Percentiles rank a stretch among this genome's conserved stretches.
These are phyloP conservation scores for Cerceris ruficornis DNA, from an alignment of 2,888 invertebrate species.

Conservation along the genomic window DNA sequence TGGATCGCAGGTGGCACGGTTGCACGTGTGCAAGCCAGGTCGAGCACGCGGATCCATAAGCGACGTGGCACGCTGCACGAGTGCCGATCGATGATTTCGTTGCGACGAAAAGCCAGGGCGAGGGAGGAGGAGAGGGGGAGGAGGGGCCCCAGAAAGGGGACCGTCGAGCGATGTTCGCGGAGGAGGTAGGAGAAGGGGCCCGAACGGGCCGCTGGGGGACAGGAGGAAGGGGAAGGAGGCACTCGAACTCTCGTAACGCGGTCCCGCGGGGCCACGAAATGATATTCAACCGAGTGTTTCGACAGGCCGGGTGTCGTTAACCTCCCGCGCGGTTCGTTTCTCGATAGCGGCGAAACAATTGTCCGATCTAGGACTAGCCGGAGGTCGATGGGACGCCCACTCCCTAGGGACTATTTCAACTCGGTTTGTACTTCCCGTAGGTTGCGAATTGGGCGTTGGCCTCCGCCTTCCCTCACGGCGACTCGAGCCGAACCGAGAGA, in stretches of 20 bases:
- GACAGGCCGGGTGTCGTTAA: constrained; percentile 79
- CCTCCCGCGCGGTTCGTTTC: constrained; percentile 69
- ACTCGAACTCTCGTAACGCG: constrained; percentile 57
- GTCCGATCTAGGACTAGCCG: constrained; percentile 69
- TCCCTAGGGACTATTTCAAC: constrained; percentile 63
- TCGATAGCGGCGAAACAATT: constrained; percentile 70
- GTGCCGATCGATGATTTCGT: constrained; percentile 19
- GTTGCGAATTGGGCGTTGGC: constrained; percentile 77
- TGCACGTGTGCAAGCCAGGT: constrained; percentile 23
- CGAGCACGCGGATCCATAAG: constrained; percentile 14
- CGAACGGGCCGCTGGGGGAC: not conserved
- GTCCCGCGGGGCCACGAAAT: constrained; percentile 69
- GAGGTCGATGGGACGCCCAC: constrained; percentile 43
- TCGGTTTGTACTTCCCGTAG: constrained; percentile 58
- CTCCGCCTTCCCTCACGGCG: constrained; percentile 53
- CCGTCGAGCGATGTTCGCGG: constrained; percentile 2
- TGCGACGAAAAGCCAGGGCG: not conserved
- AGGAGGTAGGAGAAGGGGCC: not conserved
- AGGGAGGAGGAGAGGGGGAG: constrained; percentile 5
- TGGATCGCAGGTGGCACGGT: constrained; percentile 29
- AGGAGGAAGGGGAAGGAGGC: constrained; percentile 17
- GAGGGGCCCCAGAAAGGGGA: not conserved
- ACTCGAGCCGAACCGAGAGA: constrained; percentile 20
- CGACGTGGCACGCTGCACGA: not conserved
- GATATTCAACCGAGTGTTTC: constrained; percentile 77